Base-by-base conservation (phyloP, 2,888 invertebrate species). In the Caenorhabditis doughertyi region DNA sequence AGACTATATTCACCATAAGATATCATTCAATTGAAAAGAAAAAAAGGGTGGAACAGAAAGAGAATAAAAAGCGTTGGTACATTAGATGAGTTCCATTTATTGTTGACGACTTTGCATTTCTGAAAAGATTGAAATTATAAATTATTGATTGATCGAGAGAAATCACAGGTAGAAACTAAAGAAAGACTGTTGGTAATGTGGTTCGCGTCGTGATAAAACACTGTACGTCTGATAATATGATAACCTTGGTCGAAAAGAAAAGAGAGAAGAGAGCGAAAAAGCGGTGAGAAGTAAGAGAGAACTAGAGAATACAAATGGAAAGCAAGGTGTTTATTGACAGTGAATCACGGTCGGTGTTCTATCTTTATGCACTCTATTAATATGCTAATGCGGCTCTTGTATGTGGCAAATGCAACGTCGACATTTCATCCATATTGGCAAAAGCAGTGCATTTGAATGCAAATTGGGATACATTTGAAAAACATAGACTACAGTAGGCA, bases 221-320 rank as follows among this genome's bases (percentile, higher is more conserved):
- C 29, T 18, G 23, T 64, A 11, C 29, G 16, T 7, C 18, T 32
- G 65, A 72, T 60, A 72, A 72, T 72, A 72, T 72, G 72, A 72
- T 72, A 72, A 72, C 60, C 58, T 9, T 27, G 25, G 47, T 18
- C 23, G 23, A n/a, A 4, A 23, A 16, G 13, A 51, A 49, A 29
- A 32, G 47, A 18, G 29, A 11, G 25, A 53, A 68, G 49, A 58
- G 27, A 23, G 35, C 16, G 23, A 55, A 25, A 65, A n/a, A n/a
- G n/a, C 32, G 9, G 58, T 35, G 16, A 9, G 29, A 21, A 42
- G 21, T 5, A 2, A 39, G 13, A 39, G 13, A 13, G n/a, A n/a
- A n/a, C n/a, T 25, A 58, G 62, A 42, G 62, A 62, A 44, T 32
- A 13, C 25, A 27, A 23, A 27, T 27, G 39, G 25, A 16, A 4